Percentiles rank a stretch among this genome's conserved stretches.
phyloP scores from a whole-genome alignment of 2,888 invertebrate species.

The Oxystoma pomonae region DNA sequence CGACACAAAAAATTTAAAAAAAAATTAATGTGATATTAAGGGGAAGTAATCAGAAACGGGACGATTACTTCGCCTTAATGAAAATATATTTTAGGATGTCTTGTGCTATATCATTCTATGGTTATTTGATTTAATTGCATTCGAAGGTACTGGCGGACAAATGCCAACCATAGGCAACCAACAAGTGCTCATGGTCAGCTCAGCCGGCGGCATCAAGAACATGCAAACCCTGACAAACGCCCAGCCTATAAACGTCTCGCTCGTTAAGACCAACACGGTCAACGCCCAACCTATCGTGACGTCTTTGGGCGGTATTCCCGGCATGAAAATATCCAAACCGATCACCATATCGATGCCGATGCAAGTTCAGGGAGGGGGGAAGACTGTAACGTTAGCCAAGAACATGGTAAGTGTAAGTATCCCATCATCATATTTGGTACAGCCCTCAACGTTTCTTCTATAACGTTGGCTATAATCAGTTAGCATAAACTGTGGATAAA shows the following conservation, averaged over 20 bases:
- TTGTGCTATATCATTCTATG: no score
- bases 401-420: slow-evolving; percentile 44
- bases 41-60: no score
- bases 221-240: slow-evolving; percentile 60
- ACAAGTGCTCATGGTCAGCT: slow-evolving; percentile 75
- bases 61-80: no score
- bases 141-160: not conserved
- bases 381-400: slow-evolving; percentile 59
- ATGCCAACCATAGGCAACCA: slow-evolving; percentile 34
- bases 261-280: slow-evolving; percentile 47
- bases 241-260: slow-evolving; percentile 48
- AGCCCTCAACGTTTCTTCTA: no score
- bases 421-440: no score
- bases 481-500: no score
- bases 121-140: no score
- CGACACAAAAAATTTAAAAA: no score
- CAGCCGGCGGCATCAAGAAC: slow-evolving; percentile 60
- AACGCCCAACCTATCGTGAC: slow-evolving; percentile 47
- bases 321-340: slow-evolving; percentile 59
- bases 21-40: no score
- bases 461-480: no score
- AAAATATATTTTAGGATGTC: no score
- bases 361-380: slow-evolving; percentile 49
- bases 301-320: slow-evolving; percentile 43
- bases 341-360: slow-evolving; percentile 64